Evolutionary conservation across 2,888 invertebrate species (phyloP).

Genomic region (Pseudococcus jackbeardsleyi): DNA sequence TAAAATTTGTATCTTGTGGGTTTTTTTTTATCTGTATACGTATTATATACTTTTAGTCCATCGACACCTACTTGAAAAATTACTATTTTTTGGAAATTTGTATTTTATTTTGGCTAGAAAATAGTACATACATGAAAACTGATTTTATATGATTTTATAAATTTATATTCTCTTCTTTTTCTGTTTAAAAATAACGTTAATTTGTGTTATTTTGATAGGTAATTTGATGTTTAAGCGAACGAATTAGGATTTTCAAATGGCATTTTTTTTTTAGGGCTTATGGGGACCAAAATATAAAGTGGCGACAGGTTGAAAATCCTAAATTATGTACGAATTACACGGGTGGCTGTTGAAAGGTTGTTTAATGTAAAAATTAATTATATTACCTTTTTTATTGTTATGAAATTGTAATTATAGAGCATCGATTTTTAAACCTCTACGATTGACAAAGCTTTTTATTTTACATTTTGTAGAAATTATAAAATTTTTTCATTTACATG

Average conservation of each 20-base stretch:
- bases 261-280: not conserved
- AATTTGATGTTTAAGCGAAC: not conserved
- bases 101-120: not conserved
- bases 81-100: not conserved
- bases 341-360: slow-evolving; percentile 40
- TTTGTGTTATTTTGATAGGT: not conserved
- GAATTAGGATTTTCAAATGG: not conserved
- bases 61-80: not conserved
- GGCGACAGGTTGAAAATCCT: not conserved
- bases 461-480: not conserved
- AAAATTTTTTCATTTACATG: not conserved
- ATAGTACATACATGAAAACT: not conserved
- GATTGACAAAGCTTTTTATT: not conserved
- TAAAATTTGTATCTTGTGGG: not conserved
- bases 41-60: too few relatives aligned
- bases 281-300: not conserved
- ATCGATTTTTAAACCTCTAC: not conserved
- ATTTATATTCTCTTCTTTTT: not conserved
- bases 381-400: not conserved
- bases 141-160: slow-evolving; percentile 8
- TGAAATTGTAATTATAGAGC: not conserved
- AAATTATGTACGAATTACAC: not conserved
- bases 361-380: not conserved
- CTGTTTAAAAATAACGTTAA: not conserved
- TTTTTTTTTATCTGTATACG: too few relatives aligned